A percentile compares a stretch with the other conserved stretches of the same genome.
Conservation (phyloP, 2,888 invertebrate species). For the Exephanes ischioxanthus region DNA sequence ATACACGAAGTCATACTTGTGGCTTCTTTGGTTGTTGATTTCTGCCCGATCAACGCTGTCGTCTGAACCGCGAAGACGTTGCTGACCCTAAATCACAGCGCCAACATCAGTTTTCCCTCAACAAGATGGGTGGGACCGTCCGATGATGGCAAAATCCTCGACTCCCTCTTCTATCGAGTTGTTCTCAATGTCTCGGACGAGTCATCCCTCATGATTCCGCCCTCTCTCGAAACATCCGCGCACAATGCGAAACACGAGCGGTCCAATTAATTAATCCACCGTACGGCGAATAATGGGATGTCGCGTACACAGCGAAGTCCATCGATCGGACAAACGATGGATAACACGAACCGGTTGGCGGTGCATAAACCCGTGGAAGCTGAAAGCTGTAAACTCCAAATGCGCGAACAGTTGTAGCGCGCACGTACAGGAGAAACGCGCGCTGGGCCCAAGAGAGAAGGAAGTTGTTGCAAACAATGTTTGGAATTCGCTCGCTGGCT, state of each 20-base stretch:
- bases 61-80: too few species aligned
- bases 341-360: conserved; percentile 41
- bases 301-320: conserved; percentile 19
- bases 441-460: conserved; percentile 10
- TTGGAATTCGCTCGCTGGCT: conserved; percentile 55
- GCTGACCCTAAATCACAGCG: too few species aligned
- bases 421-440: background rate
- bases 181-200: conserved; percentile 25
- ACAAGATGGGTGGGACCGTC: background rate
- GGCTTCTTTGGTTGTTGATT: too few species aligned
- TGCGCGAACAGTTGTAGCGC: conserved; percentile 32
- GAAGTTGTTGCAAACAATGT: conserved; percentile 65
- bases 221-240: conserved; percentile 15
- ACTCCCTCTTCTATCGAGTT: background rate
- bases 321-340: conserved; percentile 54
- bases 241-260: conserved; percentile 1
- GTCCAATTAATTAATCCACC: conserved; percentile 54
- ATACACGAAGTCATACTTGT: too few species aligned
- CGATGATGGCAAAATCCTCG: background rate
- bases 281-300: conserved; percentile 50
- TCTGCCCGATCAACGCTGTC: too few species aligned
- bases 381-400: conserved; percentile 42
- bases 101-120: background rate
- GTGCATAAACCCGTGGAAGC: background rate
- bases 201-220: background rate